Evolutionary conservation across 2,797 vertebrate genomes (phyloP).

Genomic region (Pipistrellus pygmaeus): DNA sequence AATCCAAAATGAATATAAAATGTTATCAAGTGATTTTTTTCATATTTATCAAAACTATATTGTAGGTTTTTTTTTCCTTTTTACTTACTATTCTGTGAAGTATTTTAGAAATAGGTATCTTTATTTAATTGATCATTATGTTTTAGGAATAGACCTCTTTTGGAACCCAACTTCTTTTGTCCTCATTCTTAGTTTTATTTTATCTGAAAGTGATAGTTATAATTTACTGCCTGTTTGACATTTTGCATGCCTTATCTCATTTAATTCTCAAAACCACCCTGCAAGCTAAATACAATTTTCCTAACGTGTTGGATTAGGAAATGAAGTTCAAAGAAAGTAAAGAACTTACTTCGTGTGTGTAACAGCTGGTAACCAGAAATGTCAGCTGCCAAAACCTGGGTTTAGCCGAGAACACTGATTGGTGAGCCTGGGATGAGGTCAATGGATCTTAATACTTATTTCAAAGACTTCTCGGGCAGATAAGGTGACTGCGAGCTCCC

Average conservation of each 20-base stretch:
- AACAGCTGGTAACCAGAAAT: neutral
- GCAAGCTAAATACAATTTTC: neutral
- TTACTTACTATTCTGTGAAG: neutral
- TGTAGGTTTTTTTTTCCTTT: neutral
- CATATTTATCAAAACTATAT: neutral
- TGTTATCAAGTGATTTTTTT: slow-evolving; percentile 17
- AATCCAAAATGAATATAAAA: slow-evolving; percentile 37
- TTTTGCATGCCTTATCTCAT: neutral
- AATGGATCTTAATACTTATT: neutral
- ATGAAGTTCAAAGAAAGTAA: neutral
- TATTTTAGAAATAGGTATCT: neutral
- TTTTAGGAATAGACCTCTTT: neutral
- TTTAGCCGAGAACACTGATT: neutral
- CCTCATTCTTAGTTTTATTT: neutral
- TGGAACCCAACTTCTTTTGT: neutral
- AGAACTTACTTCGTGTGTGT: neutral
- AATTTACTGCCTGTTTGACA: neutral
- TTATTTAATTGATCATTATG: neutral
- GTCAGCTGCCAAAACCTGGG: neutral
- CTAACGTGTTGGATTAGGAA: neutral
- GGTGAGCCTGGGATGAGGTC: neutral
- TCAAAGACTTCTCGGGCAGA: neutral
- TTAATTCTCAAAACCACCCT: neutral
- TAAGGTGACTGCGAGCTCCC: too few relatives aligned
- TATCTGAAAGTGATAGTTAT: neutral